Evolutionary conservation across 2,113 vertebrate genomes (phyloP).

Genomic region (Hiodon alosoides): DNA sequence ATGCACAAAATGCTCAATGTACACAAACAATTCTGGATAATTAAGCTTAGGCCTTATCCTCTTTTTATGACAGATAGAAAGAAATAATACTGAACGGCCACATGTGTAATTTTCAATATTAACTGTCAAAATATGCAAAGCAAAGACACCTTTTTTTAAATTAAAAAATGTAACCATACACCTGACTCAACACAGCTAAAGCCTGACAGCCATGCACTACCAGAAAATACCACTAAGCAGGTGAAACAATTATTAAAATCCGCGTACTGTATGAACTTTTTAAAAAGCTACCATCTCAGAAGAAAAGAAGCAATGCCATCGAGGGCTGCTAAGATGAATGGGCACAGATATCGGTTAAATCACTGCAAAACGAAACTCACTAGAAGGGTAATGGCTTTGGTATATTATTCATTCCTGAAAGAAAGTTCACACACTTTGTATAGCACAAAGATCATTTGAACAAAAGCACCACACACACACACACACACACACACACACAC

Average conservation of each 20-base stretch:
- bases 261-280: neutral
- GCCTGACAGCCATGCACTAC: neutral
- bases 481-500: no score
- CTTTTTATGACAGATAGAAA: no score
- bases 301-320: neutral
- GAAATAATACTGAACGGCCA: no score
- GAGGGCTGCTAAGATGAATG: neutral
- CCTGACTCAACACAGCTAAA: neutral
- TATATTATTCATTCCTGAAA: neutral
- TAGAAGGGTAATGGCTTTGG: no score
- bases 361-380: neutral
- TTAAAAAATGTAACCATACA: no score
- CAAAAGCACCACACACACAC: no score
- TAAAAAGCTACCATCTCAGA: neutral
- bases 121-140: no score
- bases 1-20: conserved; percentile 34
- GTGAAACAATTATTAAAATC: neutral
- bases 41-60: no score
- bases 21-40: conserved; percentile 31
- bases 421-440: neutral
- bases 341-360: conserved; percentile 13
- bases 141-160: no score
- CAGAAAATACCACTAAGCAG: neutral
- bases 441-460: no score
- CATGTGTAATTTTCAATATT: no score